These are phyloP conservation scores for Nanorana parkeri DNA, from an alignment of 2,113 vertebrate genomes.

Conservation along the genomic window DNA sequence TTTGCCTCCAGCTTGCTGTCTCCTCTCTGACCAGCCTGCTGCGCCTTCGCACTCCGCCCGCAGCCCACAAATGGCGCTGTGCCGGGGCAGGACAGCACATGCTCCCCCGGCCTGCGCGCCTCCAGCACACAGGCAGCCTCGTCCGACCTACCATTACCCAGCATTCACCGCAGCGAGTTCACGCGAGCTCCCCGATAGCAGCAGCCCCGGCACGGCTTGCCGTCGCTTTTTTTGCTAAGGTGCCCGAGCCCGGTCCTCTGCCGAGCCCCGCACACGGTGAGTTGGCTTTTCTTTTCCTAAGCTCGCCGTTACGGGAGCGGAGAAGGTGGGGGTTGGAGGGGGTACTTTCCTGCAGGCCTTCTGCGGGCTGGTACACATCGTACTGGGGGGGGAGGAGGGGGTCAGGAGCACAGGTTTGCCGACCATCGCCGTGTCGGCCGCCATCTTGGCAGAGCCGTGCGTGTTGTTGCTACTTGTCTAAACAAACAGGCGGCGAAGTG, in stretches of 20 bases:
- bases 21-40: no score
- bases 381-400: constrained; percentile 9
- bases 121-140: constrained; percentile 29
- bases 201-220: constrained; percentile 37
- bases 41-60: constrained; percentile 20
- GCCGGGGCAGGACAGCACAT: constrained; percentile 49
- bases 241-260: neutral
- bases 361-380: neutral
- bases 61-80: constrained; percentile 36
- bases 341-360: neutral
- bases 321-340: neutral
- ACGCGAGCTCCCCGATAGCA: constrained; percentile 53
- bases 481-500: constrained; percentile 32
- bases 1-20: no score
- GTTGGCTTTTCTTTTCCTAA: neutral
- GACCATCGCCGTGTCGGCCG: constrained; percentile 50
- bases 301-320: neutral
- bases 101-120: constrained; percentile 39
- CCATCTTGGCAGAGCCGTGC: constrained; percentile 60
- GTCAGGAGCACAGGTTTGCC: constrained; percentile 34
- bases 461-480: constrained; percentile 37
- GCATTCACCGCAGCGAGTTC: constrained; percentile 53
- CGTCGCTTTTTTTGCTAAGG: constrained; percentile 38
- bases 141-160: constrained; percentile 57
- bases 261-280: constrained; percentile 57